A percentile compares a stretch with the other conserved stretches of the same genome.
Conservation (phyloP, 2,888 invertebrate species). For the Aethes cnicana region DNA sequence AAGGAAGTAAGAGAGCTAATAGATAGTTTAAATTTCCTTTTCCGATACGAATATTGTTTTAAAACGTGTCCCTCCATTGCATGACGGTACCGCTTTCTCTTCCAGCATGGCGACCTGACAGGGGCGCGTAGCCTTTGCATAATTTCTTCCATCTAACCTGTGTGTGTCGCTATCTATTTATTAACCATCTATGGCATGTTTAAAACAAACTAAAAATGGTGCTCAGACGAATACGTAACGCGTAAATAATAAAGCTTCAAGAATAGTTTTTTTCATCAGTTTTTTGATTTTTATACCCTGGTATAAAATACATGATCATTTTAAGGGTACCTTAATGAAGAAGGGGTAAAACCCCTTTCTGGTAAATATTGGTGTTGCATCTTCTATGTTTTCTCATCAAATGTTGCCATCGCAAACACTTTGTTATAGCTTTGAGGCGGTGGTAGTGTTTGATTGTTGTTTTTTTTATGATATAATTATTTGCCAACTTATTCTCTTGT, state of each 20-base stretch:
- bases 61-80: conserved; percentile 12
- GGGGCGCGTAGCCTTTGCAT: conserved; percentile 59
- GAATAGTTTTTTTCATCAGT: too few relatives aligned
- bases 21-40: too few relatives aligned
- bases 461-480: background rate
- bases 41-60: too few relatives aligned
- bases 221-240: too few relatives aligned
- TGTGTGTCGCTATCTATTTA: conserved; percentile 41
- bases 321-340: too few relatives aligned
- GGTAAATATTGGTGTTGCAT: background rate
- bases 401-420: too few relatives aligned
- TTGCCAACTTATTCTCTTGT: background rate
- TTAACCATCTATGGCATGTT: background rate
- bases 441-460: background rate
- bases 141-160: conserved; percentile 49
- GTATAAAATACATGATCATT: too few relatives aligned
- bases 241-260: too few relatives aligned
- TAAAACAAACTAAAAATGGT: background rate
- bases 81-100: conserved; percentile 54
- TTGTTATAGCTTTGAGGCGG: background rate
- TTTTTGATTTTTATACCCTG: too few relatives aligned
- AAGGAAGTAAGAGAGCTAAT: too few relatives aligned
- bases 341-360: too few relatives aligned
- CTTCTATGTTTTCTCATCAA: background rate
- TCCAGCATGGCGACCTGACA: conserved; percentile 77